phyloP scores from a whole-genome alignment of 2,888 invertebrate genomes.

The Liopterus haemorrhoidalis region DNA sequence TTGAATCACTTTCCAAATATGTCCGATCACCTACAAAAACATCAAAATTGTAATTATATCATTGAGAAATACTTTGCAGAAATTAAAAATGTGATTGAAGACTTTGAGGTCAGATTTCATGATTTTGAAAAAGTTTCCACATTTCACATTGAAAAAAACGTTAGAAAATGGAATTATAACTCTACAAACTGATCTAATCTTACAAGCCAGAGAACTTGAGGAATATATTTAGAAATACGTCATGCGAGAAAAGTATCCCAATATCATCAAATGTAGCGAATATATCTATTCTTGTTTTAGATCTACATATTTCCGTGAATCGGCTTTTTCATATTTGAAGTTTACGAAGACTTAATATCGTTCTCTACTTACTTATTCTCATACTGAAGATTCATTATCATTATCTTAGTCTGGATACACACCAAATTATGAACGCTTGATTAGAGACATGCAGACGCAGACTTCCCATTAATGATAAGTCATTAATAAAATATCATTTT shows the following conservation, averaged over 20 bases:
- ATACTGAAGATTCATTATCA: conserved; percentile 22
- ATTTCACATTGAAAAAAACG: conserved; percentile 21
- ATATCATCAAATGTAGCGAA: conserved; percentile 26
- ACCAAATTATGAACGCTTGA: conserved; percentile 20
- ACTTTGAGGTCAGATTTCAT: too few species aligned
- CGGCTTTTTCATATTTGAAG: conserved; percentile 28
- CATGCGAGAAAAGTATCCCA: conserved; percentile 26
- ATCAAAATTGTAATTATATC: too few species aligned
- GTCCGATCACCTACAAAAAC: too few species aligned
- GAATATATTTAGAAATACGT: conserved; percentile 28
- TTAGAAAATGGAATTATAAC: conserved; percentile 28
- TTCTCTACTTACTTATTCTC: conserved; percentile 25
- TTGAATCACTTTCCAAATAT: too few species aligned
- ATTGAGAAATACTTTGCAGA: too few species aligned
- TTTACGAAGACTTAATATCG: conserved; percentile 25
- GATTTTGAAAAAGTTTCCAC: too few species aligned
- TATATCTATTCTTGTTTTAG: conserved; percentile 23
- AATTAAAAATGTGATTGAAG: too few species aligned
- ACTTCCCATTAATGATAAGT: too few species aligned
- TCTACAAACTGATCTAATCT: conserved; percentile 27
- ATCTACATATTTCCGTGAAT: conserved; percentile 26
- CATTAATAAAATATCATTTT: too few species aligned
- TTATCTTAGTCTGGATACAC: conserved; percentile 20
- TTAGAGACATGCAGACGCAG: too few species aligned
- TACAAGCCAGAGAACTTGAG: conserved; percentile 26